Evolutionary conservation across 1,140 invertebrate species (phyloP), one percentile per base, ranked within the genome.

Genomic region (Drosophila tristis): DNA sequence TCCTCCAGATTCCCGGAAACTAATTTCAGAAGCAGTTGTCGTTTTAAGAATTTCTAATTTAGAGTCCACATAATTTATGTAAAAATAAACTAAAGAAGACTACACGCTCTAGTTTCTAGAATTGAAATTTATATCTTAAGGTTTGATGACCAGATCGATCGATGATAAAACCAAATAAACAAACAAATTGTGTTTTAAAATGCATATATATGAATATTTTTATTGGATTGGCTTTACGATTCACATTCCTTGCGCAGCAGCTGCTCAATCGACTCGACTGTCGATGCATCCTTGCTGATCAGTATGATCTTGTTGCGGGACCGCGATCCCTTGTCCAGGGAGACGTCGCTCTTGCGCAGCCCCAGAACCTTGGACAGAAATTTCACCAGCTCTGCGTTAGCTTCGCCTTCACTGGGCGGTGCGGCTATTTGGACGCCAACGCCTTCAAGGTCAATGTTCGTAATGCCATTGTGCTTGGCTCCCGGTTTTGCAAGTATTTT

Each of bases 351-450:
- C 92, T 96, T 96, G 68, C 94, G 94, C 0, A 96, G 72, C 15
- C 93, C 94, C 8, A 97, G 91, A 29, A 96, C 81, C 71, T 94
- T 93, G 0, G 96, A 93, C 13, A 97, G 90, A 84, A 94, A 97
- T 92, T 95, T 95, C 0, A 96, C 91, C 7, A 97, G 93, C 89
- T 96, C 96, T 0, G 94, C 93, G 80, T 97, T 97, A 5, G 96
- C 96, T 92, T 96, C 95, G 4, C 96, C 96, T 86, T 97, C 96
- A 4, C 95, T 94, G 3, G 96, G 96, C 26, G 96, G 96, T 4
- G 96, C 96, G 59, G 94, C 93, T 74, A 97, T 96, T 87, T 96
- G 95, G 44, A 97, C 93, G 31, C 95, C 91, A 11, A 92, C 91
- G 9, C 81, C 91, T 67, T 92, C 91, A 1, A 47, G 11, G 1